Evolutionary conservation across 1,140 invertebrate genomes (phyloP).

Genomic region (Helicorthomorpha holstii): DNA sequence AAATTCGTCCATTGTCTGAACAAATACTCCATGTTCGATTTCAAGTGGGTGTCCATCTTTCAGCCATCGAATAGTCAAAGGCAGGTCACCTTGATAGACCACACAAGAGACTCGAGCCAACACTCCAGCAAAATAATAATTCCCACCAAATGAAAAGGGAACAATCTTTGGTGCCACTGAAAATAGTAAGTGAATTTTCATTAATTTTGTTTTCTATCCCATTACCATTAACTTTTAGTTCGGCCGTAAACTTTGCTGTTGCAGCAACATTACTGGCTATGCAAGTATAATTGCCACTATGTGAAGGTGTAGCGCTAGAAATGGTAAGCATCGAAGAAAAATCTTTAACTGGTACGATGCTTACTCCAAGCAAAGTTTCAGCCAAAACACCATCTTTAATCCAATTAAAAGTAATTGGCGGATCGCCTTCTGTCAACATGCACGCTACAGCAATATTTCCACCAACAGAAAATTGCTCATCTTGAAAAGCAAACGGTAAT

Average conservation of each 20-base stretch:
- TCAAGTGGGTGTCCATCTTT: conserved; percentile 36
- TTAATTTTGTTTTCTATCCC: neutral
- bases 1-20: conserved; percentile 45
- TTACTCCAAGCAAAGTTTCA: conserved; percentile 15
- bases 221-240: conserved; percentile 35
- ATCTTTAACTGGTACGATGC: conserved; percentile 42
- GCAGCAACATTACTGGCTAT: conserved; percentile 31
- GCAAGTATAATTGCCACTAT: conserved; percentile 39
- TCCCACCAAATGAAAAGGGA: conserved; percentile 32
- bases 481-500: neutral
- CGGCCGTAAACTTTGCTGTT: conserved; percentile 27
- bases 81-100: conserved; percentile 58
- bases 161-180: conserved; percentile 33
- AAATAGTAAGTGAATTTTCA: conserved; percentile 21
- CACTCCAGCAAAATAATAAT: conserved; percentile 26
- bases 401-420: neutral
- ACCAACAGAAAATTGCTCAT: neutral
- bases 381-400: conserved; percentile 6
- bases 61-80: conserved; percentile 47
- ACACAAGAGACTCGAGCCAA: conserved; percentile 59
- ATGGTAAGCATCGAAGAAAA: conserved; percentile 43
- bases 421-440: neutral
- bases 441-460: neutral
- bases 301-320: conserved; percentile 24
- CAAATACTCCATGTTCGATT: conserved; percentile 23